A percentile compares a stretch with the other conserved stretches of the same genome.
Evolutionary conservation across 2,888 invertebrate genomes (phyloP).

Genomic region (Tridacna gigas): DNA sequence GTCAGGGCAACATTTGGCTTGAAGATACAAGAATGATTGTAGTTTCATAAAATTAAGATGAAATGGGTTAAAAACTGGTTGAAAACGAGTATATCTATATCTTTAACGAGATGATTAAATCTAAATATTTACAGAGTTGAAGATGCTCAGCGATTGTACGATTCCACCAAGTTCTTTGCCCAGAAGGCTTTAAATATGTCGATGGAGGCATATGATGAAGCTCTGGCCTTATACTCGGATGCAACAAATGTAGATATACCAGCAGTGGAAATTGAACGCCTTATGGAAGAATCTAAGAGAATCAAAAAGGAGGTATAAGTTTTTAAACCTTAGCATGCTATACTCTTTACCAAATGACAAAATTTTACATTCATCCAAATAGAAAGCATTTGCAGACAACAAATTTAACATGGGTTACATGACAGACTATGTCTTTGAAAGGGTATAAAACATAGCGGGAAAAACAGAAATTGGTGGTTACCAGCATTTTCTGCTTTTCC

Average conservation of each 20-base stretch:
- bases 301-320: conserved; percentile 88
- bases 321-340: neutral
- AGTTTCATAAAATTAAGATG: too few species aligned
- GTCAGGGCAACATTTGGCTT: too few species aligned
- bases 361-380: too few species aligned
- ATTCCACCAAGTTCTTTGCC: conserved; percentile 90
- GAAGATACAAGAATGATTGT: too few species aligned
- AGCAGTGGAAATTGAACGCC: conserved; percentile 89
- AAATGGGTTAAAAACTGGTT: too few species aligned
- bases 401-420: too few species aligned
- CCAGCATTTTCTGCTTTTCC: neutral
- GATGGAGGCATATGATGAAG: conserved; percentile 91
- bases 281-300: conserved; percentile 89
- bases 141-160: conserved; percentile 89
- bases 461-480: neutral
- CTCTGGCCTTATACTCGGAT: conserved; percentile 91
- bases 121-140: conserved; percentile 80
- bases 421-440: too few species aligned
- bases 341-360: too few species aligned
- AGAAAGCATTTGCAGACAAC: too few species aligned
- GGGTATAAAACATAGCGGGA: too few species aligned
- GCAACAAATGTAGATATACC: conserved; percentile 93
- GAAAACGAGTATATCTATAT: too few species aligned
- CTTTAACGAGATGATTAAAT: too few species aligned
- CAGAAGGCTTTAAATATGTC: conserved; percentile 91